Percentiles rank a stretch among this genome's conserved stretches.
phyloP scores from a whole-genome alignment of 2,113 vertebrate genomes.

The Sapajus apella region DNA sequence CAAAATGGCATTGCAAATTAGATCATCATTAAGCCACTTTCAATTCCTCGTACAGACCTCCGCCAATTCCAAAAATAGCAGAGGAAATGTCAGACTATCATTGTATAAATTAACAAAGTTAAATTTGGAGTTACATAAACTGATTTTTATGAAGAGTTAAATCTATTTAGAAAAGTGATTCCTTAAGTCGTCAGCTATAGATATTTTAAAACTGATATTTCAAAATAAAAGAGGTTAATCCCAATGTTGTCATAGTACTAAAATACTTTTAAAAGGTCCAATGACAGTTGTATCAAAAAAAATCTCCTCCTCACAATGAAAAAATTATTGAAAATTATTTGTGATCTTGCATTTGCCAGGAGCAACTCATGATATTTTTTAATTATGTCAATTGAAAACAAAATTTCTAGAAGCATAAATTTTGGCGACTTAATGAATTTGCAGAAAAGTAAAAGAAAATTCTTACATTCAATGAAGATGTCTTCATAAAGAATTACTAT shows the following conservation, averaged over 20 bases:
- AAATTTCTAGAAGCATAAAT: neutral
- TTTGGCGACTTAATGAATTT: neutral
- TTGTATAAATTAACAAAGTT: neutral
- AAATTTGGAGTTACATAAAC: constrained; percentile 6
- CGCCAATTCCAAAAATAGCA: neutral
- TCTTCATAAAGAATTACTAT: neutral
- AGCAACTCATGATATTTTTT: neutral
- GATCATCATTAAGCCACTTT: neutral
- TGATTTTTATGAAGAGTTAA: neutral
- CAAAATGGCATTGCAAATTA: neutral
- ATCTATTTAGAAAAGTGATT: neutral
- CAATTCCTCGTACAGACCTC: neutral
- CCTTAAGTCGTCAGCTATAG: neutral
- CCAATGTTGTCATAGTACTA: neutral
- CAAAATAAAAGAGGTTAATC: neutral
- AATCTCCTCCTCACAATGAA: neutral
- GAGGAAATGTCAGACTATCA: neutral
- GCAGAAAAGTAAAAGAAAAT: neutral
- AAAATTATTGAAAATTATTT: neutral
- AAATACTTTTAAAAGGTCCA: neutral
- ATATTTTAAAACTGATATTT: neutral
- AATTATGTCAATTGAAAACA: neutral
- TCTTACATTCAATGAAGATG: neutral
- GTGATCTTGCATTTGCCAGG: neutral
- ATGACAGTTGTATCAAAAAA: neutral